Base-by-base conservation (phyloP, 2,888 invertebrate species). In the Ypsolopha scabrella region DNA sequence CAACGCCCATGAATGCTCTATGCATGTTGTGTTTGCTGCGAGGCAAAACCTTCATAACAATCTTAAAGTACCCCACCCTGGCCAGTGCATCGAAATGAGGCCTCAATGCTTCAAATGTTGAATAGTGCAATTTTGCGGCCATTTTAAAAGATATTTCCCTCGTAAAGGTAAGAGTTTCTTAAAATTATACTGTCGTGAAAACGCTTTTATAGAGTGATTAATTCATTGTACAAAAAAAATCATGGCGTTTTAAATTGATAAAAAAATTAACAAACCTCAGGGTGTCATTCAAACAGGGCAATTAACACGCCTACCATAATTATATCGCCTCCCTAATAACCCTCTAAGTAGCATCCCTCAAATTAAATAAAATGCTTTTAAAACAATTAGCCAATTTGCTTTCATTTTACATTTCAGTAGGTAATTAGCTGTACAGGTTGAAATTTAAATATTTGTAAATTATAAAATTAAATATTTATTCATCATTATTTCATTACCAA, bases 81-180 rank as follows among this genome's bases (percentile, higher is more conserved):
- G 72, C 76, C 39, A 82, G 56, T 2, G 75, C 67, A 55, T 75
- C 59, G 51, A 81, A 80, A 55, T 80, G 76, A 3, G 75, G 73
- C n/a, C 61, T 64, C 44, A 80, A 62, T 6, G 67, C 68, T 45
- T 66, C 56, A 52, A 75, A 72, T 6, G 73, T 55, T 1, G 53
- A 47, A 36, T 9, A 47, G 35, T 47, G 36, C 6, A 24, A 24
- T 24, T 24, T 24, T 2, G 24, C 24, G 24, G 24, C 24, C 24
- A 24, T 24, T 24, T 24, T 24, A 24, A n/a, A n/a, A n/a, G n/a
- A 24, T 24, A 24, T 24, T 24, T 24, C 2, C 4, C 24, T 24
- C 24, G 24, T 24, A 24, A 24, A 24, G 24, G 24, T 24, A 24
- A 24, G 24, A 24, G 24, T 24, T 24, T 24, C 4, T 24, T 24